A percentile compares a stretch with the other conserved stretches of the same genome.
These are phyloP conservation scores for Ladona fulva DNA, from an alignment of 1,140 invertebrate species.

Conservation along the genomic window DNA sequence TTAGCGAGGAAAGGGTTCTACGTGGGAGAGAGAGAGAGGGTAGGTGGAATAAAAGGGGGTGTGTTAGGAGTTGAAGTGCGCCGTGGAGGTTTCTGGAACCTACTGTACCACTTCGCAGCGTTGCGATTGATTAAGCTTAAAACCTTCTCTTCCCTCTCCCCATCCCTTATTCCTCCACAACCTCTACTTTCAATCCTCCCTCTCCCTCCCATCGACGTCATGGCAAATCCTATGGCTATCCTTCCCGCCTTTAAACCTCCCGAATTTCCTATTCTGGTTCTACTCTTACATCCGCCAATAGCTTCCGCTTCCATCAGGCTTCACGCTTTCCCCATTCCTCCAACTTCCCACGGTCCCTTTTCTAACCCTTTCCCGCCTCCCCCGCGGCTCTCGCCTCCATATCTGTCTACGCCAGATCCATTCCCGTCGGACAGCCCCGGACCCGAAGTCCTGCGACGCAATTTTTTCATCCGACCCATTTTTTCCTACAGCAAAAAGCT, in stretches of 20 bases:
- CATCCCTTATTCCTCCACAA: not conserved
- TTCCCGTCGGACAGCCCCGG: not conserved
- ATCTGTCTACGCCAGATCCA: not conserved
- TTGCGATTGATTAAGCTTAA: constrained; percentile 7
- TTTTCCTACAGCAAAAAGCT: not conserved
- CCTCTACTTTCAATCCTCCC: not conserved
- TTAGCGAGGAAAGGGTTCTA: not conserved
- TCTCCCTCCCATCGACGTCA: not conserved
- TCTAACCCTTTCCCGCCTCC: not conserved
- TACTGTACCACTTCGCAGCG: not conserved
- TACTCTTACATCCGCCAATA: not conserved
- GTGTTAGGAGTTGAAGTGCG: not conserved
- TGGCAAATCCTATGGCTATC: not conserved
- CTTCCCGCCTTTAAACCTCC: not conserved
- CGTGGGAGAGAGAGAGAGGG: no score
- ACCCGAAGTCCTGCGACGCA: not conserved
- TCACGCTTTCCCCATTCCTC: not conserved
- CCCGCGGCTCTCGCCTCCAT: not conserved
- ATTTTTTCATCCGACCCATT: not conserved
- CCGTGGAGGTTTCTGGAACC: constrained; percentile 6
- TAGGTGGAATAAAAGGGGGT: no score
- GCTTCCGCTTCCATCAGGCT: not conserved
- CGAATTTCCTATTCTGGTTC: not conserved
- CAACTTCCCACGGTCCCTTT: not conserved
- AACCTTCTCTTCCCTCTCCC: not conserved